Conservation (phyloP, 2,888 invertebrate species). For the Caenorhabditis virilis region DNA sequence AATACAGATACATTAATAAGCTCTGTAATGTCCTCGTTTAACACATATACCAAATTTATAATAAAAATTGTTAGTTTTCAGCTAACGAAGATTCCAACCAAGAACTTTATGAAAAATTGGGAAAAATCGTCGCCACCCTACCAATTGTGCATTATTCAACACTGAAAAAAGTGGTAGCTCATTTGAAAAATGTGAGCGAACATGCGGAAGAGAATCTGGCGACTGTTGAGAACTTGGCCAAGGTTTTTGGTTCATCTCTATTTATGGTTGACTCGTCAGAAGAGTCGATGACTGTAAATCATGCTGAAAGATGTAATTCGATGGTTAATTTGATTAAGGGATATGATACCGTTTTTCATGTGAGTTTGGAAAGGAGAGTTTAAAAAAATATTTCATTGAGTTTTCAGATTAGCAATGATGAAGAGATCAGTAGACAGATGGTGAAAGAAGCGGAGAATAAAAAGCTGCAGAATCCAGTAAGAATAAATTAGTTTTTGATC, state of each 20-base stretch:
- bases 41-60: too few species aligned
- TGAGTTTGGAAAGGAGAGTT: slow-evolving; percentile 3
- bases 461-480: not conserved
- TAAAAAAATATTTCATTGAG: not conserved
- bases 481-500: not conserved
- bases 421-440: slow-evolving; percentile 42
- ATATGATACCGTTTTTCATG: slow-evolving; percentile 54
- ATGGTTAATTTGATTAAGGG: slow-evolving; percentile 51
- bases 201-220: slow-evolving; percentile 54
- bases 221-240: slow-evolving; percentile 62
- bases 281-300: slow-evolving; percentile 19
- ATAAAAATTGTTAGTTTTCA: too few species aligned
- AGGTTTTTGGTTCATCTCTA: slow-evolving; percentile 46
- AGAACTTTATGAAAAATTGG: slow-evolving; percentile 8
- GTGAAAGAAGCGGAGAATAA: slow-evolving; percentile 38
- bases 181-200: slow-evolving; percentile 54
- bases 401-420: slow-evolving; percentile 34
- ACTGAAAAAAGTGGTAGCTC: slow-evolving; percentile 54
- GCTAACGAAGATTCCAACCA: slow-evolving; percentile 11
- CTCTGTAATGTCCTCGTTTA: not conserved
- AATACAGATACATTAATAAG: not conserved
- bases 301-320: slow-evolving; percentile 38
- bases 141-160: slow-evolving; percentile 56
- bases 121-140: slow-evolving; percentile 20
- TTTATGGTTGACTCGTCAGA: slow-evolving; percentile 26